Evolutionary conservation across 1,140 invertebrate genomes (phyloP).

Genomic region (Marisa cornuarietis): DNA sequence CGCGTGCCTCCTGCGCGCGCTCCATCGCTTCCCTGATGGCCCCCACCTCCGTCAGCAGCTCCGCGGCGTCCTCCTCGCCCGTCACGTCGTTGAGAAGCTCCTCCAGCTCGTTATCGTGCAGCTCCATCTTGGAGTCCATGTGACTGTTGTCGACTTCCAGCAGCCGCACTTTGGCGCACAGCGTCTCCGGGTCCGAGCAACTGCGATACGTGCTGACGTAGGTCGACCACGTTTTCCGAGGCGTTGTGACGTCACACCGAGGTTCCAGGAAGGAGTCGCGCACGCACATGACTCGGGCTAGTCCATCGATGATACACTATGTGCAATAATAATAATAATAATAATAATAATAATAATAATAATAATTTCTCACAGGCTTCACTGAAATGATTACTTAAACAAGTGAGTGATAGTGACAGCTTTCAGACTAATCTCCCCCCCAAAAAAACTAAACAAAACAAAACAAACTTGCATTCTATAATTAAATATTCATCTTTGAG

Average conservation of each 20-base stretch:
- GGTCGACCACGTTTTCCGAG: slow-evolving; percentile 36
- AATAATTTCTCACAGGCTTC: too few relatives aligned
- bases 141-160: slow-evolving; percentile 21
- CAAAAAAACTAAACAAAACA: too few relatives aligned
- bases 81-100: slow-evolving; percentile 14
- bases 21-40: slow-evolving; percentile 35
- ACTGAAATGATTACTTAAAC: too few relatives aligned
- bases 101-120: slow-evolving; percentile 15
- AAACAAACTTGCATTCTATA: too few relatives aligned
- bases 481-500: too few relatives aligned
- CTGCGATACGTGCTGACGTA: slow-evolving; percentile 30
- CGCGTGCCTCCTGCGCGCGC: slow-evolving; percentile 9
- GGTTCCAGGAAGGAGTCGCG: slow-evolving; percentile 36
- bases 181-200: slow-evolving; percentile 32
- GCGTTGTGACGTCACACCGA: slow-evolving; percentile 25
- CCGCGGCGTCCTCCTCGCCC: slow-evolving; percentile 1
- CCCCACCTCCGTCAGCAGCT: slow-evolving; percentile 26
- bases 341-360: too few relatives aligned
- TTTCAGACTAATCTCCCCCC: too few relatives aligned
- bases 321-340: not conserved
- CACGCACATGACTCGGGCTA: slow-evolving; percentile 41
- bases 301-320: slow-evolving; percentile 49
- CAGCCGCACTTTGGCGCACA: slow-evolving; percentile 27
- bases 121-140: slow-evolving; percentile 18
- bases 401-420: too few relatives aligned